Evolutionary conservation across 1,140 invertebrate genomes (phyloP).

Genomic region (Plectus sambesii): DNA sequence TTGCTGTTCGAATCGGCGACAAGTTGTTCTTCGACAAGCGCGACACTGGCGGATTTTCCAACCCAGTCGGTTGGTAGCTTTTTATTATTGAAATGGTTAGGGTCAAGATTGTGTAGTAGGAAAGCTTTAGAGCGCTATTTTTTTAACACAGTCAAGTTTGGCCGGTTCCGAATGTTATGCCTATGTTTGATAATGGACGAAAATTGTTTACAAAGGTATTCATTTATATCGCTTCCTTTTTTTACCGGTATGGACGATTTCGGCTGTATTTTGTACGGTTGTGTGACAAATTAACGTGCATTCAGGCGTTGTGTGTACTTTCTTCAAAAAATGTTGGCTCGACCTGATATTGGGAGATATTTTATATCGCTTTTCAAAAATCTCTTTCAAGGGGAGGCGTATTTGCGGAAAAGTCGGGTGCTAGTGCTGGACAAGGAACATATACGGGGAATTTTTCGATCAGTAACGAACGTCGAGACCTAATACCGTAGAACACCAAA

Average conservation of each 20-base stretch:
- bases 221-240: neutral
- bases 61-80: slow-evolving; percentile 30
- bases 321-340: neutral
- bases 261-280: too few species aligned
- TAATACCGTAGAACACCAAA: too few species aligned
- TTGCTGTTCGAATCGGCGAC: slow-evolving; percentile 84
- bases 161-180: too few species aligned
- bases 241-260: too few species aligned
- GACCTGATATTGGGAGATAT: neutral
- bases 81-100: slow-evolving; percentile 11
- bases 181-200: neutral
- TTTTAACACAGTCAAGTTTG: neutral
- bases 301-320: neutral
- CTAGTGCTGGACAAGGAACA: neutral
- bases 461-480: too few species aligned
- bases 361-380: slow-evolving; percentile 4
- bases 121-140: neutral
- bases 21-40: slow-evolving; percentile 97
- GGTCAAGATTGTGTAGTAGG: neutral
- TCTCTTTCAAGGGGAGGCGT: slow-evolving; percentile 1
- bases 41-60: slow-evolving; percentile 57
- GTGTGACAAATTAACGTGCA: neutral
- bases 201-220: neutral
- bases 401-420: slow-evolving; percentile 2
- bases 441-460: too few species aligned